Base-by-base conservation (phyloP, 2,888 invertebrate species). In the Aphidoletes aphidimyza region DNA sequence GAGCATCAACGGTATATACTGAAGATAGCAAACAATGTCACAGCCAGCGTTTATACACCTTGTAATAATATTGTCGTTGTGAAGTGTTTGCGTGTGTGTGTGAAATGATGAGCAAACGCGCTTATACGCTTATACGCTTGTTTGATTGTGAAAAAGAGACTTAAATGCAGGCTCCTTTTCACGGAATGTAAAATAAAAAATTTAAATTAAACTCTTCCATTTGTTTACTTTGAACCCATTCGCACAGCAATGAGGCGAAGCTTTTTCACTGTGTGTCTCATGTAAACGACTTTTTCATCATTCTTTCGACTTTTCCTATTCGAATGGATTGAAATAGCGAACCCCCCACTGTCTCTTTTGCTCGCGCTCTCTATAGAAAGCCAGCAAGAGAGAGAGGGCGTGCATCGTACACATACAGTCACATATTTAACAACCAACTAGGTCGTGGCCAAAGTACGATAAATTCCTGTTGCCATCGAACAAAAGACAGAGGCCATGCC, bases 191-290 rank as follows among this genome's bases (percentile, higher is more conserved):
- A 69, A 69, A 69, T 69, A 69, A 69, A 69, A 42, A 69, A 69
- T 69, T 69, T 69, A 69, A 69, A 69, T 69, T 69, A 69, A 69
- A 69, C 30, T 69, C 69, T 69, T 69, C 69, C 69, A 30, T 69
- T 30, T 69, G 69, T 69, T 69, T 69, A 69, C 69, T 69, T 69
- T 69, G 69, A 69, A 69, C 69, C 69, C 69, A 30, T 69, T 69
- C 69, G 69, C 69, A 69, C 30, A 2, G 69, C 26, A 69, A 69
- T 69, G 69, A 69, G 30, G 69, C 69, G 26, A 69, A 30, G 69
- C 26, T 30, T 69, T n/a, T 69, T 17, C 69, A 30, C n/a, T 3
- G 30, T 1, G 69, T 69, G 30, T 69, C 30, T 69, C 69, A 69
- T 30, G 69, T 14, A 30, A 69, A 22, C 19, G 19, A 2, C 47